Base-by-base conservation (phyloP, 1,140 invertebrate genomes). In the Dufourea novaeangliae region DNA sequence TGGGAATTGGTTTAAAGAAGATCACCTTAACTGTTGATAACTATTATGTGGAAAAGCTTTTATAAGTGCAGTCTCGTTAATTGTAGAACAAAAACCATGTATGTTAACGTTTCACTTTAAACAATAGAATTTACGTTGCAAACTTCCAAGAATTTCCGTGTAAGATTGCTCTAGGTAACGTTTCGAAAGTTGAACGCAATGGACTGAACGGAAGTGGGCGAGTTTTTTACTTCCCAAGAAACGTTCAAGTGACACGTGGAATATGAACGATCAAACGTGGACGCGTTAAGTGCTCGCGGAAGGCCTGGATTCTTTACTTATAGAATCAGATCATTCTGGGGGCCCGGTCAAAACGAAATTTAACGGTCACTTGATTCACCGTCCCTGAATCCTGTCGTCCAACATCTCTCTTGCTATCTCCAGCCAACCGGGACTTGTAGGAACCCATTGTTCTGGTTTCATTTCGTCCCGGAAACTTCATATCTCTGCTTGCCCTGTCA, bases 341-440 rank as follows among this genome's bases (percentile, higher is more conserved):
- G 46, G 34, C 22, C n/a, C 50, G 34, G 61, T 80, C 71, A 76
- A 52, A 72, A 74, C 39, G 56, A 82, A 62, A 86, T 72, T 86
- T 78, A 84, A 86, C 61, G 52, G 39, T 54, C 25, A 75, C 52
- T 68, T 61, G 52, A 68, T 61, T 32, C n/a, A 44, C 50, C 46
- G 34, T 57, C 44, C 37, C 37, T 20, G 39, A 44, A 56, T 29
- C 29, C 27, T 14, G 54, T 29, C 34, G 50, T 46, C 34, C 50
- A 50, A 34, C 7, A 25, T 44, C 34, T 27, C 50, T 10, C 39
- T 41, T 34, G 56, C 41, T 66, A 37, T 41, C 72, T 83, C 29
- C 64, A 46, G 50, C 7, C 46, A 39, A 57, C 62, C 25, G 56
- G 11, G 54, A 46, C 37, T 66, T 75, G 20, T 32, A 62, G 17